Evolutionary conservation across 2,113 vertebrate genomes (phyloP).

Genomic region (Theropithecus gelada): DNA sequence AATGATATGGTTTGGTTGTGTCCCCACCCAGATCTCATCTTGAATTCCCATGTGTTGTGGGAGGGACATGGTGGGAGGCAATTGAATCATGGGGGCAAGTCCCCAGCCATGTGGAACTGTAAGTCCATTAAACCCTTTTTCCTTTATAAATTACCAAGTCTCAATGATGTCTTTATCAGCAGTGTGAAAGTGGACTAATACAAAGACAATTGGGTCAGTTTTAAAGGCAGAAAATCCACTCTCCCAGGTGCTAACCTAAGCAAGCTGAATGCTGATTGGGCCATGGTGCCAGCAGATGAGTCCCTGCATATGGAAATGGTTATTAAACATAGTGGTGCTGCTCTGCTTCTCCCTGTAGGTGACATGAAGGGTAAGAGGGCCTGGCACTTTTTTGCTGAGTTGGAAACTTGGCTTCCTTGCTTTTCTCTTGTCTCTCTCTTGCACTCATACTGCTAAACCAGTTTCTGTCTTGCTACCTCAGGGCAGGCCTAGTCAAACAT

Average conservation of each 20-base stretch:
- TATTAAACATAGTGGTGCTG: background rate
- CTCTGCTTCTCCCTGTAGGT: background rate
- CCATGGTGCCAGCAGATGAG: background rate
- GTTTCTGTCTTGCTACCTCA: background rate
- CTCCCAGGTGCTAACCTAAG: background rate
- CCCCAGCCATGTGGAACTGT: too few species aligned
- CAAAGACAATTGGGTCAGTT: too few species aligned
- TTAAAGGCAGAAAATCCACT: rapidly evolving
- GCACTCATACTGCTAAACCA: background rate
- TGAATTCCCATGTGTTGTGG: too few species aligned
- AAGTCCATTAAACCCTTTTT: too few species aligned
- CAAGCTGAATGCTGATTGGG: background rate
- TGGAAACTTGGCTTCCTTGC: background rate
- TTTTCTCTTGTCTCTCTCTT: background rate
- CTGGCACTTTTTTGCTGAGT: background rate
- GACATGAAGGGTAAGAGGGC: background rate
- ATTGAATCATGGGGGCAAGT: too few species aligned
- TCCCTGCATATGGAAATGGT: background rate
- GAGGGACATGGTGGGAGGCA: too few species aligned
- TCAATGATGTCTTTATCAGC: too few species aligned
- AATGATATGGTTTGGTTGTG: too few species aligned
- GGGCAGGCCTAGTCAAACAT: background rate
- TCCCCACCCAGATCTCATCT: too few species aligned
- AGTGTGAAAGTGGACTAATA: too few species aligned
- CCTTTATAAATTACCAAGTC: too few species aligned